Base-by-base conservation (phyloP, 1,140 invertebrate species). In the Listronotus bonariensis region DNA sequence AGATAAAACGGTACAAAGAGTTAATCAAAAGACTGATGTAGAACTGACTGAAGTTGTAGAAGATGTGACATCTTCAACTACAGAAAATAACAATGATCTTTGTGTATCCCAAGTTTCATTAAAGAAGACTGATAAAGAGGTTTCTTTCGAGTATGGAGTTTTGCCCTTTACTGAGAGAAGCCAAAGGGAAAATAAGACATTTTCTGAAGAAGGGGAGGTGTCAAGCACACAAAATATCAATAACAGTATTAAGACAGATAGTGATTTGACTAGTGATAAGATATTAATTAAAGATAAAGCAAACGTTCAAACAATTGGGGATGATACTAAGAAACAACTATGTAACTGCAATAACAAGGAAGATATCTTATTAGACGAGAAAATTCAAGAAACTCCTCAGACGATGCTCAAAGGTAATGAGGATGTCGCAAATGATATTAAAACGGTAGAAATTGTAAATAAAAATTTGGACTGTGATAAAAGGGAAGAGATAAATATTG, bases 21-120 rank as follows among this genome's bases (percentile, higher is more conserved):
- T 9, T 26, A 41, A 52, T 53, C 11, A 46, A 52, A 63, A 63
- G 60, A 63, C 60, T 63, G 60, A 63, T 43, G 6, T 41, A 38
- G 20, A 41, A 48, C 8, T 20, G 11, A 60, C 48, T 52, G 58
- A 49, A 26, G 20, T n/a, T 56, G 53, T 12, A 26, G 12, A 41
- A 9, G 14, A 40, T 56, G 15, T 9, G 8, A 36, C 34, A 10
- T 36, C 34, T 36, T 36, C 34, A 4, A 12, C 34, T 8, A 12
- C 46, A 18, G 20, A 31, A n/a, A 12, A 45, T 45, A 45, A 18
- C 42, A 45, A 36, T 36, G 1, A 36, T 12, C 34, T 5, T 36
- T 36, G 34, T 36, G 34, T 4, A 36, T 36, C 34, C 11, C 34
- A 36, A 36, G 3, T 36, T 10, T 36, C 34, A 5, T 36, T 36